These are phyloP conservation scores for Formica selysi DNA, from an alignment of 1,140 invertebrate genomes.

Conservation along the genomic window DNA sequence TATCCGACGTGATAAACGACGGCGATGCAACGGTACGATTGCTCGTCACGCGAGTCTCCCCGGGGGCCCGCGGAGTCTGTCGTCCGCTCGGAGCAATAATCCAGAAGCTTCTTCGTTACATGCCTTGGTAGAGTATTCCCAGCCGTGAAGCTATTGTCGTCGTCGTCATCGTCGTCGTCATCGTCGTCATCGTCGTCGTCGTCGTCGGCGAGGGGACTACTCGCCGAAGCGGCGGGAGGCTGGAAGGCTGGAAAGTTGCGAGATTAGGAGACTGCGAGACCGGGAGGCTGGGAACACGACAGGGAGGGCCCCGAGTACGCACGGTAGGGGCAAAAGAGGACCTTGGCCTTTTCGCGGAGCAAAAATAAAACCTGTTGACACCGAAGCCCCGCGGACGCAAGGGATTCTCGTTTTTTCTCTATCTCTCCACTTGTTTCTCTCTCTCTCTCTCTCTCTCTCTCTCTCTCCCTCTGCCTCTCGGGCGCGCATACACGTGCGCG, in stretches of 20 bases:
- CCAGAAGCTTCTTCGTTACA: conserved; percentile 68
- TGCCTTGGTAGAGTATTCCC: conserved; percentile 62
- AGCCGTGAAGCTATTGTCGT: conserved; percentile 13
- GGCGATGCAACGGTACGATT: not conserved
- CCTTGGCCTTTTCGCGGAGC: conserved; percentile 79
- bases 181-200: conserved; percentile 20
- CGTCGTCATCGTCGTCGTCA: conserved; percentile 15
- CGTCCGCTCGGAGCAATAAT: conserved; percentile 56
- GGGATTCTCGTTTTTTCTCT: conserved; percentile 60
- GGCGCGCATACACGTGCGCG: not conserved
- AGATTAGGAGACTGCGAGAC: conserved; percentile 32
- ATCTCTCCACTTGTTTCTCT: not conserved
- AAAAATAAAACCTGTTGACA: conserved; percentile 80
- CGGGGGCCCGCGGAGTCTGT: not conserved
- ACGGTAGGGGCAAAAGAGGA: conserved; percentile 75
- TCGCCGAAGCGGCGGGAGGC: conserved; percentile 33
- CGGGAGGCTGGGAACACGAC: conserved; percentile 40
- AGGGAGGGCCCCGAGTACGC: conserved; percentile 62
- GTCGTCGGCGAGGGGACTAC: conserved; percentile 50
- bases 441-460: not conserved
- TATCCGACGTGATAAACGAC: conserved; percentile 39
- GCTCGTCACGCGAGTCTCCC: conserved; percentile 21
- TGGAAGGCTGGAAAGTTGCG: conserved; percentile 8
- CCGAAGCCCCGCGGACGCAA: conserved; percentile 75
- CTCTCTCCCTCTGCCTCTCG: not conserved